Evolutionary conservation across 37 sponge, comb jelly and placozoan genomes (phyloP), one percentile per base, ranked within the genome.

Genomic region (Hormiphora californensis): DNA sequence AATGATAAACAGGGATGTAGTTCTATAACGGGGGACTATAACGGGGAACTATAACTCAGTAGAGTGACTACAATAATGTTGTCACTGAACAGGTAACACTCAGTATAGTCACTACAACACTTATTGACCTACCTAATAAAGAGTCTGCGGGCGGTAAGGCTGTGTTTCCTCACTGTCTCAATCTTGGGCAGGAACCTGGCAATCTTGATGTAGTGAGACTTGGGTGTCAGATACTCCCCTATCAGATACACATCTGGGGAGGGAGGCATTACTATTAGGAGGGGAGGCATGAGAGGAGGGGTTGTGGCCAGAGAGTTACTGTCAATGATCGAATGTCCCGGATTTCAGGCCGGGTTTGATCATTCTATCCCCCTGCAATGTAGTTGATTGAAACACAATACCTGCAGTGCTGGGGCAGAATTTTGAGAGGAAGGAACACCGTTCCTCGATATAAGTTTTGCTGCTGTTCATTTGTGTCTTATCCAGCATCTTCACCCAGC

Each of bases 401-500:
- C 67, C 67, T 28, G 67, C 67, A 38, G 38, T 65, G 37, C 38
- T 36, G 37, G 38, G 32, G 17, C 67, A 65, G 67, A 65, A 65
- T 17, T 65, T 65, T 7, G 67, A 65, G 30, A 65, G 28, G 37
- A 28, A 65, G 17, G 67, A 65, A 19, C 67, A 65, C 2, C 67
- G 67, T 17, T 65, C 67, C 67, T 65, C 67, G 30, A 65, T 65
- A 17, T 65, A 65, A 38, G 11, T 65, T 38, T 65, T 65, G 28
- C 67, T 65, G 37, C 17, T 65, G 37, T 30, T 34, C 11, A 35
- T 65, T 38, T 65, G 67, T 2, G 67, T 65, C 67, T 65, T 65
- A 34, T 65, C 67, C 67, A 65, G 37, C 67, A 65, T 65, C 67
- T 65, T 65, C 33, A 65, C 67, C 67, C 67, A 65, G 37, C 67